A percentile compares a stretch with the other conserved stretches of the same genome.
Evolutionary conservation across 2,797 vertebrate species (phyloP).

Genomic region (Epinephelus awoara): DNA sequence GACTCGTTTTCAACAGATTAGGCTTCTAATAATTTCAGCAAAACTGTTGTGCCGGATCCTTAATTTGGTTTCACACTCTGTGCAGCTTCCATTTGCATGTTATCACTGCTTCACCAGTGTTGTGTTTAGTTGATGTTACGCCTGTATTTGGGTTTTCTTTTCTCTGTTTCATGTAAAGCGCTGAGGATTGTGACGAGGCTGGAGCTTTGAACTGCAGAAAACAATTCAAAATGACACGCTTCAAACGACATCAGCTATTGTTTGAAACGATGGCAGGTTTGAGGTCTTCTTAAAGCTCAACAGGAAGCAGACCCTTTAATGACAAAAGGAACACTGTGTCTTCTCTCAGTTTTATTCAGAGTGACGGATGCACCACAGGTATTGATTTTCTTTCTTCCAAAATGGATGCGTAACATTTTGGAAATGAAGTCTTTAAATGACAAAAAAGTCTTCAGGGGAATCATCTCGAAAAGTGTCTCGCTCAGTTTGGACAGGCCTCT

Average conservation of each 20-base stretch:
- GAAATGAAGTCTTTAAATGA: slow-evolving; percentile 51
- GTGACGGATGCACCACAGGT: slow-evolving; percentile 41
- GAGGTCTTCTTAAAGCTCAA: slow-evolving; percentile 8
- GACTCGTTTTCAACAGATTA: too few species aligned
- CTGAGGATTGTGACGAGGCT: too few species aligned
- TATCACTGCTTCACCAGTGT: neutral
- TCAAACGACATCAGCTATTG: slow-evolving; percentile 7
- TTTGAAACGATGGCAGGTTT: neutral
- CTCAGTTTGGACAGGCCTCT: slow-evolving; percentile 54
- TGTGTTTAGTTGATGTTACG: neutral
- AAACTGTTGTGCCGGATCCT: neutral
- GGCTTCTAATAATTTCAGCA: neutral
- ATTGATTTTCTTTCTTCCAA: slow-evolving; percentile 66
- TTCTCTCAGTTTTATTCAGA: slow-evolving; percentile 34
- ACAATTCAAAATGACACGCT: neutral
- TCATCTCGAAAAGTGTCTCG: slow-evolving; percentile 37
- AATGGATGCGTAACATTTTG: slow-evolving; percentile 67
- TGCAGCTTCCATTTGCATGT: neutral
- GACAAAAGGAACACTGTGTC: slow-evolving; percentile 26
- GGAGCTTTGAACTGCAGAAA: neutral
- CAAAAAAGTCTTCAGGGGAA: slow-evolving; percentile 35
- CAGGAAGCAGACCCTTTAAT: slow-evolving; percentile 3
- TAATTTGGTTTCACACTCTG: neutral
- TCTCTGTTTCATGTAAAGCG: neutral
- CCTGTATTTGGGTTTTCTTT: neutral